A percentile compares a stretch with the other conserved stretches of the same genome.
These are phyloP conservation scores for Rynchops niger DNA, from an alignment of 2,113 vertebrate genomes.

Conservation along the genomic window DNA sequence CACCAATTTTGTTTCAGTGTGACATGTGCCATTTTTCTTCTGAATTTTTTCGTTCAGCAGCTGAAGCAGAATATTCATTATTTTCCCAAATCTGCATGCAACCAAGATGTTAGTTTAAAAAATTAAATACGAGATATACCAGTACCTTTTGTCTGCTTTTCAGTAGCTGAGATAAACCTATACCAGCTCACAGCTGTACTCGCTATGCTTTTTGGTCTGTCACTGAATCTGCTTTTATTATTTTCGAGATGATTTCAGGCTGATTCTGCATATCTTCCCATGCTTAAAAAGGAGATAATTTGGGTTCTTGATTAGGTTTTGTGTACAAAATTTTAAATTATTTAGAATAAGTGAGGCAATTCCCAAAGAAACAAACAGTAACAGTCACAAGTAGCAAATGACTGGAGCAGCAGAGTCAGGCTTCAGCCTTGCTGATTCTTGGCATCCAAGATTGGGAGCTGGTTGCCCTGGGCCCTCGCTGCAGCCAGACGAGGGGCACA, in stretches of 20 bases:
- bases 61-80: constrained; percentile 42
- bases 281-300: constrained; percentile 40
- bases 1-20: neutral
- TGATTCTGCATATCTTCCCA: constrained; percentile 40
- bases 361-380: constrained; percentile 47
- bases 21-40: constrained; percentile 28
- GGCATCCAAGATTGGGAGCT: neutral
- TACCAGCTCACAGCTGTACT: constrained; percentile 46
- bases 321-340: constrained; percentile 59
- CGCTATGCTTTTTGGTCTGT: neutral
- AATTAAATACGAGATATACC: neutral
- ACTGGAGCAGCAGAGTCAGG: neutral
- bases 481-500: neutral
- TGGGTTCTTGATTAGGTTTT: constrained; percentile 61
- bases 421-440: neutral
- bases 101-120: neutral
- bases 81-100: neutral
- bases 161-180: constrained; percentile 47
- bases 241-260: neutral
- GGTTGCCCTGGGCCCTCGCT: neutral
- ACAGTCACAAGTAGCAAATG: neutral
- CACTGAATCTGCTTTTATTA: constrained; percentile 42
- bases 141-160: constrained; percentile 52
- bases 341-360: constrained; percentile 48
- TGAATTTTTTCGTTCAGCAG: constrained; percentile 2